These are phyloP conservation scores for Meghimatium bilineatum DNA, from an alignment of 2,888 invertebrate genomes.

Conservation along the genomic window DNA sequence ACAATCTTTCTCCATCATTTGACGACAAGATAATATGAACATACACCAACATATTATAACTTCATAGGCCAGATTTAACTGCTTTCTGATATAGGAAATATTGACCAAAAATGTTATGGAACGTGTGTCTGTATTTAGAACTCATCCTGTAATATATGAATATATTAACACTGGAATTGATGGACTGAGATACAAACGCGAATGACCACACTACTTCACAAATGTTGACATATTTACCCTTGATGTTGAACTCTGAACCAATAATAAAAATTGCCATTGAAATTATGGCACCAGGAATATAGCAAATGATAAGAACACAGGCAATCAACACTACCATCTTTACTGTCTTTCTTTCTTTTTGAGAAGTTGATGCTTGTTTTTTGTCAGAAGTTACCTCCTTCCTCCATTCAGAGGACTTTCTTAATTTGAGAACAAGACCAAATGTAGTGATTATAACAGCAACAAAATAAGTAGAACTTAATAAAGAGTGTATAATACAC, in stretches of 20 bases:
- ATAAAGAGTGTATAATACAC: neutral
- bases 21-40: too few species aligned
- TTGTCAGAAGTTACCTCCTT: neutral
- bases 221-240: too few species aligned
- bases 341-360: too few species aligned
- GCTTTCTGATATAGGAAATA: neutral
- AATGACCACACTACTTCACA: too few species aligned
- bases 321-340: too few species aligned
- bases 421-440: neutral
- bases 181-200: neutral
- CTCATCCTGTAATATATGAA: too few species aligned
- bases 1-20: too few species aligned
- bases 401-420: neutral
- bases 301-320: too few species aligned
- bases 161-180: too few species aligned
- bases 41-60: too few species aligned
- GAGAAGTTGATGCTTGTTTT: too few species aligned
- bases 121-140: too few species aligned
- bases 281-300: neutral
- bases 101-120: neutral
- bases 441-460: slow-evolving; percentile 5
- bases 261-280: slow-evolving; percentile 2
- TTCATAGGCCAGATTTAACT: neutral
- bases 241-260: neutral
- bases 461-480: neutral